Conservation (phyloP, 2,113 vertebrate species). For the Nothocercus nigrocapillus region DNA sequence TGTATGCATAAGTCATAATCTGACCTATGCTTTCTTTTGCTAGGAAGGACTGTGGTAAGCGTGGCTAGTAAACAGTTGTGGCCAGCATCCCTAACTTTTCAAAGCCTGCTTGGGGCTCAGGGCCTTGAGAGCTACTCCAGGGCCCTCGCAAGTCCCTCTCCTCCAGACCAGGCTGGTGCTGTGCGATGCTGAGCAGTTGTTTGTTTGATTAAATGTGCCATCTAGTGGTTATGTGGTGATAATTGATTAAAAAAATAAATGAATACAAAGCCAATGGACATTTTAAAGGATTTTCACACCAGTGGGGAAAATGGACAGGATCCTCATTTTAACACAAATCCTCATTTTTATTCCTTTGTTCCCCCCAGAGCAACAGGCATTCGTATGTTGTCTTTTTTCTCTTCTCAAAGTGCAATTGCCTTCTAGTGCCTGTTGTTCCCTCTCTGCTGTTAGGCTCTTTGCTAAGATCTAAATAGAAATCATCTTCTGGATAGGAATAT, state of each 20-base stretch:
- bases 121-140: not conserved
- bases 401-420: not conserved
- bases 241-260: not conserved
- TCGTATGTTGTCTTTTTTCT: not conserved
- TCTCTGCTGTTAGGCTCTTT: not conserved
- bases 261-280: not conserved
- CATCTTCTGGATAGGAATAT: not conserved
- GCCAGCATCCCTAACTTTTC: rapidly evolving
- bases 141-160: rapidly evolving
- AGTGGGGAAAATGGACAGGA: not conserved
- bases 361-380: not conserved
- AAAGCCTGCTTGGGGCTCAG: not conserved
- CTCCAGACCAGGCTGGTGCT: not conserved
- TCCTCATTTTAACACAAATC: not conserved
- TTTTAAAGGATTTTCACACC: not conserved
- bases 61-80: not conserved
- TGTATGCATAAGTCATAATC: not conserved
- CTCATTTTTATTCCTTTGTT: not conserved
- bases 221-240: constrained; percentile 39
- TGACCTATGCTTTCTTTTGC: not conserved
- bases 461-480: not conserved
- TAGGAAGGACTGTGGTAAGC: not conserved
- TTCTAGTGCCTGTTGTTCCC: not conserved
- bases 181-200: not conserved
- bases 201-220: constrained; percentile 15